Evolutionary conservation across 2,113 vertebrate species (phyloP).

Genomic region (Thamnophis sirtalis): DNA sequence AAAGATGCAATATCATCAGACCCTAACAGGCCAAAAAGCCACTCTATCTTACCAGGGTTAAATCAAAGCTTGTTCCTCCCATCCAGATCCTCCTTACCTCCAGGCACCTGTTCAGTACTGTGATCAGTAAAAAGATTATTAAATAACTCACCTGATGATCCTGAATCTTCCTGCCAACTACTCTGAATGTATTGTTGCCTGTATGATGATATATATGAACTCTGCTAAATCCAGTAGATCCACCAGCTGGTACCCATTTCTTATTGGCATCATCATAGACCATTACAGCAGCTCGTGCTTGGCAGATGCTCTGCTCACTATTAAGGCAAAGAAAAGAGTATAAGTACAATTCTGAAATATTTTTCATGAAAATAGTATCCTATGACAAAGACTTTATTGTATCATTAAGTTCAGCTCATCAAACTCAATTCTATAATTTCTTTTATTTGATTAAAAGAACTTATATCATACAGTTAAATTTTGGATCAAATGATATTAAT

Average conservation of each 20-base stretch:
- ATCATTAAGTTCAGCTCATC: not conserved
- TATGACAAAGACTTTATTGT: not conserved
- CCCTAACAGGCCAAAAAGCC: no score
- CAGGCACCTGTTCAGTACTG: no score
- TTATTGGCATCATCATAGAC: slow-evolving; percentile 98
- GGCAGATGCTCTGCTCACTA: slow-evolving; percentile 99
- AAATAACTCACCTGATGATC: slow-evolving; percentile 88
- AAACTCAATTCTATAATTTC: not conserved
- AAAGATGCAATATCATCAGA: no score
- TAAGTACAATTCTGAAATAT: not conserved
- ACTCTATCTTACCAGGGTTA: no score
- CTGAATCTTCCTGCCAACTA: slow-evolving; percentile 98
- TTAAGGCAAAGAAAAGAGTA: slow-evolving; percentile 36
- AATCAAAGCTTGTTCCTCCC: no score
- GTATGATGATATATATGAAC: slow-evolving; percentile 99
- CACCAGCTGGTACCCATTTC: slow-evolving; percentile 97
- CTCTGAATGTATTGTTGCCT: slow-evolving; percentile 96
- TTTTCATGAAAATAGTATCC: not conserved
- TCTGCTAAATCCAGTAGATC: slow-evolving; percentile 95
- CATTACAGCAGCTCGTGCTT: slow-evolving; percentile 98
- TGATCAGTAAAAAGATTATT: not conserved
- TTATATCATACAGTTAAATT: not conserved
- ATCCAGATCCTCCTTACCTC: no score
- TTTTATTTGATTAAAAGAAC: not conserved
- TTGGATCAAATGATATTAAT: not conserved